Base-by-base conservation (phyloP, 1,140 invertebrate species). In the Acyrthosiphon pisum region DNA sequence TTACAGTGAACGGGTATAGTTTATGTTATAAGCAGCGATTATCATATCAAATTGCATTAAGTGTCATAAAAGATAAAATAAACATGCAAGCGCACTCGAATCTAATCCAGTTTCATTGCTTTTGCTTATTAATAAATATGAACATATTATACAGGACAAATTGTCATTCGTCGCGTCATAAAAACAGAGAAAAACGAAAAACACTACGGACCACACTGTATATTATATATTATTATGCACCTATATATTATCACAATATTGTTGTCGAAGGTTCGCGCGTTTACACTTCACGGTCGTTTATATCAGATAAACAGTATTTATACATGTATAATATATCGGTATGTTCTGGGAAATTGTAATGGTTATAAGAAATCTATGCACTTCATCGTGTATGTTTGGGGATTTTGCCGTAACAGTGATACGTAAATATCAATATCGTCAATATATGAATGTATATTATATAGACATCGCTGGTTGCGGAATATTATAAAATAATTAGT, bases 61-160 rank as follows among this genome's bases (percentile, higher is more conserved):
- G 46, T 89, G 48, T 53, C n/a, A 89, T 26, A 7, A 35, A 35
- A 53, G 87, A 89, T 89, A 37, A 53, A 89, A 46, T 87, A 87
- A 87, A 87, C 86, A 18, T 68, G 30, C 86, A 87, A 48, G 46
- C 48, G 35, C 87, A 53, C 48, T 89, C 87, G n/a, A 89, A 50
- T 89, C 48, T 11, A 87, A 87, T 44, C n/a, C 35, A 53, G 48
- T 37, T 89, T 22, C n/a, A 2, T 53, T 26, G 22, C 23, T 84
- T 23, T 41, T 84, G 37, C 23, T 41, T 84, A 41, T 84, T n/a
- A n/a, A n/a, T 68, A 68, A 30, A 68, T 68, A 9, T 30, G 8
- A 7, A 18, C 48, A 53, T 60, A 68, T 68, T 68, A n/a, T 68
- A 68, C 60, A n/a, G 60, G 60, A 68, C 7, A 30, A 14, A n/a